Base-by-base conservation (phyloP, 2,113 vertebrate species). In the Trinectes maculatus region DNA sequence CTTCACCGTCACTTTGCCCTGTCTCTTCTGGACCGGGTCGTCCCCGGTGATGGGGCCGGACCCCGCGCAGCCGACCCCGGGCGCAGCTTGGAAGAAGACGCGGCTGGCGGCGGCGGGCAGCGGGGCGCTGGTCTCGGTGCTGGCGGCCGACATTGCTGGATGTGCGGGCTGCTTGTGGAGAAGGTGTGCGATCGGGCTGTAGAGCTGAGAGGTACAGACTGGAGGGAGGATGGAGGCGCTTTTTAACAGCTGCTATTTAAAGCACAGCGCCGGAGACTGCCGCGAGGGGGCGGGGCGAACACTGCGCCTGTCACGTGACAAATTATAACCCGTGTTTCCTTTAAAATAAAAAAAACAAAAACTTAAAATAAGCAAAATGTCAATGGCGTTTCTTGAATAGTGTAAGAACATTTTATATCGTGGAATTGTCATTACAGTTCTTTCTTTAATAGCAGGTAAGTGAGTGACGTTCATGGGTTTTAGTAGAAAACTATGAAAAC, bases 1-100 rank as follows among this genome's bases (percentile, higher is more conserved):
- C 92, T 98, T 98, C 82, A 98, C 96, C 16, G 96, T 98, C 90
- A 98, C 96, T 92, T 98, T 98, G 29, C 96, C 96, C 79, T 97
- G 96, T 85, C 91, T 95, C 85, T 93, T 95, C 68, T 95, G 95
- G 65, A 91, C 93, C 58, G 94, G 85, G 64, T 94, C 94, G 48
- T 94, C 94, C 31, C 91, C 84, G 51, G 87, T 83, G 85, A 91
- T 83, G 66, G 89, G 88, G 19, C 80, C 87, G 71, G 86, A 80
- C 2, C 90, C 89, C 34, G 90, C 85, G 85, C 93, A 92, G 28
- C 92, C 93, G 39, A 94, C 90, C 1, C 85, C 92, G 88, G 85
- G 88, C 65, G 81, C 91, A 16, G 79, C 85, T 83, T 98, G 95
- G 88, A 98, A 98, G 88, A 98, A 96, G 52, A 98, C 96, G 9